These are phyloP conservation scores for Trochalopteron elliotii DNA, from an alignment of 2,113 vertebrate species.

Conservation along the genomic window DNA sequence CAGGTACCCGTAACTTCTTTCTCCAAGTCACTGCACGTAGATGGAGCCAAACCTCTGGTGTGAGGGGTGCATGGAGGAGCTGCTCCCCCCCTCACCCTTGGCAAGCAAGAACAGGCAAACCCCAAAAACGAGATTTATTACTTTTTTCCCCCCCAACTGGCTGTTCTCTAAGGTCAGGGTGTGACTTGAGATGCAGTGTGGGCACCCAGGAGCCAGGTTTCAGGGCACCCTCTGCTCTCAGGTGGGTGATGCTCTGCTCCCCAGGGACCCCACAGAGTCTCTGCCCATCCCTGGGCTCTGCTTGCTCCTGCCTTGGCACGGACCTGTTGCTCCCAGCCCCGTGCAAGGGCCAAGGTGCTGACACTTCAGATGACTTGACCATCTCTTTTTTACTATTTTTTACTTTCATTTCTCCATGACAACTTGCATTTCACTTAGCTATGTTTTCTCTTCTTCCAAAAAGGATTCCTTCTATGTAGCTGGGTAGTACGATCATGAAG, in stretches of 20 bases:
- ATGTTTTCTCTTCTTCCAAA: not conserved
- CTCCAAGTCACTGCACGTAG: constrained; percentile 68
- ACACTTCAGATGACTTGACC: not conserved
- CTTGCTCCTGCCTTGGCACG: not conserved
- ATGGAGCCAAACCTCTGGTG: constrained; percentile 22
- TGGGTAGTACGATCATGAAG: constrained; percentile 47
- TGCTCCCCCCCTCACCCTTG: not conserved
- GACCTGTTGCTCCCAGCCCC: not conserved
- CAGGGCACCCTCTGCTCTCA: not conserved
- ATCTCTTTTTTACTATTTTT: not conserved
- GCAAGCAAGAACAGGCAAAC: not conserved
- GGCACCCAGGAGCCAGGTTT: not conserved
- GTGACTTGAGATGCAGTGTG: not conserved
- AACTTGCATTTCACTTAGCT: not conserved
- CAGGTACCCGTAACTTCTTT: constrained; percentile 79
- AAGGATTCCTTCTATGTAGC: constrained; percentile 35
- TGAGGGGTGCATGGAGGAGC: not conserved
- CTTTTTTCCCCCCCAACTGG: rapidly evolving
- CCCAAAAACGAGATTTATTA: rapidly evolving
- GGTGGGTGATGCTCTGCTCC: not conserved
- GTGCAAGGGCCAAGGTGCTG: not conserved
- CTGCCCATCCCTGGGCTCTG: not conserved
- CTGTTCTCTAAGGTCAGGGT: not conserved
- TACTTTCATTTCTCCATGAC: not conserved
- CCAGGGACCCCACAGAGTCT: not conserved